A percentile compares a stretch with the other conserved stretches of the same genome.
Conservation (phyloP, 2,113 vertebrate species). For the Rhynchopsitta pachyrhyncha region DNA sequence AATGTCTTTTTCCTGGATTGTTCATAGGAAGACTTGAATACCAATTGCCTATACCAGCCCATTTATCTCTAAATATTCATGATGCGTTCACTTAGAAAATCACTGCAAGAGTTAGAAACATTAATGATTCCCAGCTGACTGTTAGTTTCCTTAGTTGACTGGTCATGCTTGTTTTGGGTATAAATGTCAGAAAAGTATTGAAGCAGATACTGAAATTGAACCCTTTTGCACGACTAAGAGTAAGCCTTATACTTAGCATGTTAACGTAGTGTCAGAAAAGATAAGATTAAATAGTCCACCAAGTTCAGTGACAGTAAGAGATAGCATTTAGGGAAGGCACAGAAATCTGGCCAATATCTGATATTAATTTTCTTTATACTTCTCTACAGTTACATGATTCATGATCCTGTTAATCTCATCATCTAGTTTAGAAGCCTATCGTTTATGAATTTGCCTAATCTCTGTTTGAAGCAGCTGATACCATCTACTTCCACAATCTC, state of each 20-base stretch:
- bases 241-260: neutral
- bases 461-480: neutral
- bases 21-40: neutral
- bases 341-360: neutral
- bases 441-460: neutral
- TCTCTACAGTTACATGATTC: neutral
- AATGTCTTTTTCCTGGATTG: neutral
- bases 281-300: neutral
- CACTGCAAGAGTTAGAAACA: neutral
- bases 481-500: neutral
- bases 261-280: neutral
- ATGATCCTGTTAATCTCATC: neutral
- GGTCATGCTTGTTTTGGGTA: neutral
- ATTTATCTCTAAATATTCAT: neutral
- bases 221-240: neutral
- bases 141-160: neutral
- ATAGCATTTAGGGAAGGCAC: neutral
- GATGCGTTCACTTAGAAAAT: neutral
- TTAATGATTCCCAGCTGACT: neutral
- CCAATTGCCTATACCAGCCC: neutral
- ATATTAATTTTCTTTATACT: neutral
- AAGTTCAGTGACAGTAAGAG: neutral
- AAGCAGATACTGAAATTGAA: neutral
- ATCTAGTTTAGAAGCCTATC: neutral
- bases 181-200: neutral